Evolutionary conservation across 2,888 invertebrate genomes (phyloP), one percentile per base, ranked within the genome.

Genomic region (Ectemnius lituratus): DNA sequence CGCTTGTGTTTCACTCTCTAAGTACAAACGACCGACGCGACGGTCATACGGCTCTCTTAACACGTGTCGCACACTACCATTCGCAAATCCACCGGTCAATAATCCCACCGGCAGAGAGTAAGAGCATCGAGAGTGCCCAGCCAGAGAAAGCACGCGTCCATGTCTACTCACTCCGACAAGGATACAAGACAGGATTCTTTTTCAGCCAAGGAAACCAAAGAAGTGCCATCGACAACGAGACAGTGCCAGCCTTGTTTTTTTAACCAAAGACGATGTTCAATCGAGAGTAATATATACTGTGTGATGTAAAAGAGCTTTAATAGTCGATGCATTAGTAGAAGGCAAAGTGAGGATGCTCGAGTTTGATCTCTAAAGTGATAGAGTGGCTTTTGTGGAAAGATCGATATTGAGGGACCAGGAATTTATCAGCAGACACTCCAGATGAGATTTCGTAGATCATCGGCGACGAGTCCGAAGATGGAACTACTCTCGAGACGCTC

Each of bases 361-460:
- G 52, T 5, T 16, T 14, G 16, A 16, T 52, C 5, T 6, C 16
- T 16, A 14, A 11, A 52, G 16, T 14, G n/a, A n/a, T 0, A 6
- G 52, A 52, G 16, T 1, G 1, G 5, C 14, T 28, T 47, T 52
- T 6, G 18, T 4, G 49, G 61, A 20, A 62, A 37, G 23, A 60
- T 69, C 2, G 56, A 62, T 47, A 58, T 56, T 2, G 4, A 47
- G 8, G 14, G 20, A 14, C 18, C 59, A 28, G 57, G 66, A 56
- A 16, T 18, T 11, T 58, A 27, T 49, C 59, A 57, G 47, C 47
- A 49, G 23, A 27, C 52, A 37, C 37, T 79, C 73, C 84, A 88
- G 79, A 90, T 90, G 90, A 90, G 86, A 89, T 88, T 90, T 81
- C 85, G 85, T 57, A 80, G 79, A 73, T 67, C 78, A 4, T 65